A percentile compares a stretch with the other conserved stretches of the same genome.
phyloP scores from a whole-genome alignment of 2,113 vertebrate species.

The Channa maculata region DNA sequence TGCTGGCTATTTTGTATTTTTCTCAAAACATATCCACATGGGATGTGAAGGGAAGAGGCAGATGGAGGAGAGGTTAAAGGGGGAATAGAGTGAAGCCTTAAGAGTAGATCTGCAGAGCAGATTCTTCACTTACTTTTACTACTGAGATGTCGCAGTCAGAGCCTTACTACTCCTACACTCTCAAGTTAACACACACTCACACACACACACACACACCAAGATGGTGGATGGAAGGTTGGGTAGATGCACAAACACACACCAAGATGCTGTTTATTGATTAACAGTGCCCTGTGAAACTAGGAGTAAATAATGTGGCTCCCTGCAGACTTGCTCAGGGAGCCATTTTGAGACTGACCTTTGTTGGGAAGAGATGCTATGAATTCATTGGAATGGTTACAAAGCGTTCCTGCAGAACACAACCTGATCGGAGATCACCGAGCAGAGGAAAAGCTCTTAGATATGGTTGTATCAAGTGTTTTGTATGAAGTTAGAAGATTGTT shows the following conservation, averaged over 20 bases:
- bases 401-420: background rate
- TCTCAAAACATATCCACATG: slow-evolving; percentile 7
- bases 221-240: background rate
- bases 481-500: background rate
- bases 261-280: slow-evolving; percentile 31
- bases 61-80: slow-evolving; percentile 48
- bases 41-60: slow-evolving; percentile 33
- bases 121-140: slow-evolving; percentile 6
- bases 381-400: slow-evolving; percentile 51
- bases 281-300: slow-evolving; percentile 13
- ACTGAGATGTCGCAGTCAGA: background rate
- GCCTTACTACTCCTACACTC: background rate
- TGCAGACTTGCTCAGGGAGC: slow-evolving; percentile 22
- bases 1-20: slow-evolving; percentile 4
- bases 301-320: slow-evolving; percentile 42
- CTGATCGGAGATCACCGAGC: slow-evolving; percentile 1
- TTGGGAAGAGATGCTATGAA: slow-evolving; percentile 36
- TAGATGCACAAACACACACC: slow-evolving; percentile 7
- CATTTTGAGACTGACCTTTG: slow-evolving; percentile 63
- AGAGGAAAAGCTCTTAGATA: background rate
- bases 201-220: slow-evolving; percentile 7
- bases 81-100: slow-evolving; percentile 1
- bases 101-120: slow-evolving; percentile 1
- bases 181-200: background rate
- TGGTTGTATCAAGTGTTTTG: background rate